phyloP scores from a whole-genome alignment of 2,113 vertebrate species.

The Pungitius pungitius region DNA sequence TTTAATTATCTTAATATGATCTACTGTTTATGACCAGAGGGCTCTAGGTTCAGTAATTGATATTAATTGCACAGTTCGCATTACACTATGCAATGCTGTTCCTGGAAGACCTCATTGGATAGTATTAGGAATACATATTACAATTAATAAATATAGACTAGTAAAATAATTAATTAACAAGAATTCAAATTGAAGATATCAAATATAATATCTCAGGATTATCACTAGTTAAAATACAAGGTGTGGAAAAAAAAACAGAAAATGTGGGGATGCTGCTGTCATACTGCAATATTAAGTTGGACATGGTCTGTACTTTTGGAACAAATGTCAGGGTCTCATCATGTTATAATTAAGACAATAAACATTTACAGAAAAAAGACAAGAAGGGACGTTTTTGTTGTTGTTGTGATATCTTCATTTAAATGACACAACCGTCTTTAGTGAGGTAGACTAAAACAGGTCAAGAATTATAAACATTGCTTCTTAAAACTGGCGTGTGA shows the following conservation, averaged over 20 bases:
- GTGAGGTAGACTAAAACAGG: slow-evolving; percentile 92
- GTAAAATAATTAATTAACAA: background rate
- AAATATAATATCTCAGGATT: background rate
- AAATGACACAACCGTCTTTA: slow-evolving; percentile 88
- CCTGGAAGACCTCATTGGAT: background rate
- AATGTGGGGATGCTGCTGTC: background rate
- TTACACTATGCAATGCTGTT: background rate
- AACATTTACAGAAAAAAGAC: slow-evolving; percentile 49
- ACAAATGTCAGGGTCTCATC: background rate
- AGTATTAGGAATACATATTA: background rate
- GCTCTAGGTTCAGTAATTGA: background rate
- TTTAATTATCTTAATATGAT: background rate
- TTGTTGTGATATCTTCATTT: slow-evolving; percentile 88
- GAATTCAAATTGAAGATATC: background rate
- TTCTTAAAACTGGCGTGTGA: slow-evolving; percentile 71
- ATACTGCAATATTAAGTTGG: background rate
- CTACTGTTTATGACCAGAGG: background rate
- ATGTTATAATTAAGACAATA: slow-evolving; percentile 23
- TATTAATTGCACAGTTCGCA: background rate
- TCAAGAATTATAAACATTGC: slow-evolving; percentile 79
- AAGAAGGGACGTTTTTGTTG: slow-evolving; percentile 36
- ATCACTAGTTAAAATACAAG: background rate
- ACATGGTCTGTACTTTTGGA: background rate
- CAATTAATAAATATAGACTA: background rate
- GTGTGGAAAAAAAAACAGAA: background rate